Evolutionary conservation across 2,888 invertebrate species (phyloP).

Genomic region (Neoaliturus tenellus): DNA sequence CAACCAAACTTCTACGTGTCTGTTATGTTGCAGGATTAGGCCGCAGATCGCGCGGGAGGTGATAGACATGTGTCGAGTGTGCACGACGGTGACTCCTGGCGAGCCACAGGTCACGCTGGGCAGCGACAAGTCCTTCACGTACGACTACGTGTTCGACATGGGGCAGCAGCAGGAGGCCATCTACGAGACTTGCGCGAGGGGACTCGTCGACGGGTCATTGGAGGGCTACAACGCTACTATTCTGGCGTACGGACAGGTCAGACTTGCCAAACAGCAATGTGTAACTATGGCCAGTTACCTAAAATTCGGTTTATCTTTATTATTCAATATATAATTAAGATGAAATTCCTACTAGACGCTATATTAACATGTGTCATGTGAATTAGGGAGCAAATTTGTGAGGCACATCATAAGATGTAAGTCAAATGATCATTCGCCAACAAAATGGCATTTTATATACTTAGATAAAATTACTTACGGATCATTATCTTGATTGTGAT

Average conservation of each 20-base stretch:
- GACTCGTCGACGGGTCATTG: conserved; percentile 93
- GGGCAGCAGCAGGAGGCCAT: conserved; percentile 83
- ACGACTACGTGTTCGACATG: conserved; percentile 96
- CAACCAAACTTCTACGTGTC: neutral
- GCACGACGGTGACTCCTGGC: conserved; percentile 91
- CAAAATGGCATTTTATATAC: no score
- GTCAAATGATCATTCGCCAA: no score
- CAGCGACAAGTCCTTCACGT: conserved; percentile 96
- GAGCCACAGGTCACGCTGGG: conserved; percentile 96
- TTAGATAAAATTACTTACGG: no score
- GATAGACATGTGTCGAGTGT: conserved; percentile 96
- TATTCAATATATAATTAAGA: no score
- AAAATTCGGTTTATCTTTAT: no score
- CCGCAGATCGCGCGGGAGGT: conserved; percentile 95
- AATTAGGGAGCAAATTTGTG: no score
- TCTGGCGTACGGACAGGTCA: conserved; percentile 95
- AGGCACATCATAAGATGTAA: no score
- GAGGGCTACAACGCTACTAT: conserved; percentile 99
- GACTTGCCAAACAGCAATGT: no score
- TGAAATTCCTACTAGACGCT: no score
- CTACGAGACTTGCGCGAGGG: conserved; percentile 89
- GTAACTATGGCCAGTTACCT: no score
- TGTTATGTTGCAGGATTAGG: conserved; percentile 83
- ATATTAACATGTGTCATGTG: no score
- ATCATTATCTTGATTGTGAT: no score